These are phyloP conservation scores for Dromiciops gliroides DNA, from an alignment of 2,113 vertebrate species.

Conservation along the genomic window DNA sequence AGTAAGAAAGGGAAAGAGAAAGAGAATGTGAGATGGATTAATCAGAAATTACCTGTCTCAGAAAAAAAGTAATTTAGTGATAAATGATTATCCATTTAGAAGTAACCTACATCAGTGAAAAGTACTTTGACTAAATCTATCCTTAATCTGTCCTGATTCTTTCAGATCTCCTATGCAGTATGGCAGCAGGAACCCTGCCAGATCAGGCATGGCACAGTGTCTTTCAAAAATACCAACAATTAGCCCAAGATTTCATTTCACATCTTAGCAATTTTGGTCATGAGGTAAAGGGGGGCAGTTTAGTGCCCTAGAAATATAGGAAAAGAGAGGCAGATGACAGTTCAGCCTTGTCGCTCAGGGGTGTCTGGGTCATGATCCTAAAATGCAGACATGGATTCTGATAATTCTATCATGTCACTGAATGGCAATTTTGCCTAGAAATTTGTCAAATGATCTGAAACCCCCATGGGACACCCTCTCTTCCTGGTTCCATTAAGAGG, in stretches of 20 bases:
- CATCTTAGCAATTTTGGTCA: constrained; percentile 64
- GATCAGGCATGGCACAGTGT: constrained; percentile 50
- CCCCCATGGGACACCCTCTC: constrained; percentile 37
- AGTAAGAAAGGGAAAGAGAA: not conserved
- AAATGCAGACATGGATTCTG: not conserved
- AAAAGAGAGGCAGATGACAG: not conserved
- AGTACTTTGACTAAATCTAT: constrained; percentile 81
- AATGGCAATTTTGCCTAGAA: constrained; percentile 31
- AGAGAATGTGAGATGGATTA: constrained; percentile 48
- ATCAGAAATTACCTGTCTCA: constrained; percentile 84
- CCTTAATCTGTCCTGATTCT: constrained; percentile 68
- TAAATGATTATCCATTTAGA: constrained; percentile 82
- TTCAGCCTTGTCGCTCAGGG: not conserved
- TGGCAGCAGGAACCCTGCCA: constrained; percentile 53
- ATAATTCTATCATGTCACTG: constrained; percentile 9
- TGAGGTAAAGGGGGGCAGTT: constrained; percentile 21
- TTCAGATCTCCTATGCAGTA: constrained; percentile 74
- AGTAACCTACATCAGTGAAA: constrained; percentile 77
- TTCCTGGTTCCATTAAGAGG: constrained; percentile 46
- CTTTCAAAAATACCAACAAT: constrained; percentile 72
- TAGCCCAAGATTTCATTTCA: constrained; percentile 68
- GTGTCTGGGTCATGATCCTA: constrained; percentile 15
- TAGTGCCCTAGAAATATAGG: not conserved
- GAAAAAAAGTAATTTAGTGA: constrained; percentile 85
- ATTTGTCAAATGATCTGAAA: constrained; percentile 47